Percentiles rank a stretch among this genome's conserved stretches.
These are phyloP conservation scores for Mionectes macconnelli DNA, from an alignment of 2,113 vertebrate genomes.

Conservation along the genomic window DNA sequence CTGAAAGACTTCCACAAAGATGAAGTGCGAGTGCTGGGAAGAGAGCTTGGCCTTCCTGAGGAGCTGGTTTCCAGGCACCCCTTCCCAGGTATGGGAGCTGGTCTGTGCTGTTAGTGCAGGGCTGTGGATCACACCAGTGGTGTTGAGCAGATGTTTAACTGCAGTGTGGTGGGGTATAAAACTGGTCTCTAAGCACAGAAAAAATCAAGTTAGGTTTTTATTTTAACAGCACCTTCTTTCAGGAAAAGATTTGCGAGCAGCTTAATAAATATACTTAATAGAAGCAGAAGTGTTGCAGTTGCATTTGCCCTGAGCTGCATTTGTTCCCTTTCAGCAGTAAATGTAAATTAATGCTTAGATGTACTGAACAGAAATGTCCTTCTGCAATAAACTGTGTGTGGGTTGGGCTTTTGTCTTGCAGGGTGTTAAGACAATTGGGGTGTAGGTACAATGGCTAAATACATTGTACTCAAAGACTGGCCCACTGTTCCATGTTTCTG, in stretches of 20 bases:
- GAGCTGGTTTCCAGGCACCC: conserved; percentile 95
- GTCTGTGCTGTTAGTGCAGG: neutral
- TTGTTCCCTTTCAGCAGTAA: neutral
- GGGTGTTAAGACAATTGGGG: neutral
- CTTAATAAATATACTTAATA: neutral
- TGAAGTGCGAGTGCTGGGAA: conserved; percentile 91
- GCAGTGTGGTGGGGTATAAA: neutral
- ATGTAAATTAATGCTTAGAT: neutral
- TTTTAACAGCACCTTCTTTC: neutral
- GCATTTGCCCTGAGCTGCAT: neutral
- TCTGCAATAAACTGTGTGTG: neutral
- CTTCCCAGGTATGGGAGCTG: conserved; percentile 84
- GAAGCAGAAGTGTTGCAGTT: neutral
- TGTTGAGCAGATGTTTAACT: neutral
- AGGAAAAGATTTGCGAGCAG: neutral
- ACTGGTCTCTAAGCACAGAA: neutral
- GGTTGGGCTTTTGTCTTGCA: neutral
- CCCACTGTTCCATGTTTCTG: neutral
- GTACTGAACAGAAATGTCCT: neutral
- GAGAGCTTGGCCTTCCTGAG: conserved; percentile 94
- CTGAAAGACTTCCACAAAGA: conserved; percentile 99
- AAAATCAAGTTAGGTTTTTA: neutral
- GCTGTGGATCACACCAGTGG: too few species aligned
- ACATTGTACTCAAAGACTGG: accelerated
- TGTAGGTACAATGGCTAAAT: neutral